These are phyloP conservation scores for Carposina sasakii DNA, from an alignment of 1,140 invertebrate genomes.

Conservation along the genomic window DNA sequence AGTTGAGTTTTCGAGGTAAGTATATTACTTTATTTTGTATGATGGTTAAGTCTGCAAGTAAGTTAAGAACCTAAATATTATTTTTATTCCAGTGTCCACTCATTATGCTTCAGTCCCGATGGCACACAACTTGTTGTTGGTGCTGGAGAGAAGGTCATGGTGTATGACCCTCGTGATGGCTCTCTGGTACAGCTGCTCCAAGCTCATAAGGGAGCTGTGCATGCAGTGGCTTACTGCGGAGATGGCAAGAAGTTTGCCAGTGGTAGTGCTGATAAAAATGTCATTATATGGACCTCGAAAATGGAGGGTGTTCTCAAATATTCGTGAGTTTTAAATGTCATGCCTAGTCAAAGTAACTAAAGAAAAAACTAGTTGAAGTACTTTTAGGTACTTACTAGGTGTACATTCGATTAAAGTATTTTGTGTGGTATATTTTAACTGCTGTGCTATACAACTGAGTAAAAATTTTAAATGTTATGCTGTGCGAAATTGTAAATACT, in stretches of 20 bases:
- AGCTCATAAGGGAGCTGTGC: constrained; percentile 96
- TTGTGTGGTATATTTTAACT: no score
- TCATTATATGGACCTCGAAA: constrained; percentile 98
- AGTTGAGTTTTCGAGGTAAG: constrained; percentile 78
- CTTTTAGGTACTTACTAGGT: no score
- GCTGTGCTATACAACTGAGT: no score
- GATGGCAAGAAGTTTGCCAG: constrained; percentile 98
- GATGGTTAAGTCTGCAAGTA: constrained; percentile 13
- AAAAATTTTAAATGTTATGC: no score
- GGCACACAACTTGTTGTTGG: constrained; percentile 95
- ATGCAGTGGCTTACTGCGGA: constrained; percentile 92
- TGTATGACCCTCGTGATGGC: constrained; percentile 95
- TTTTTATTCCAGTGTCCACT: constrained; percentile 86
- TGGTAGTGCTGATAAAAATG: constrained; percentile 96
- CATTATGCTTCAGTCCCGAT: constrained; percentile 96
- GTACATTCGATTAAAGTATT: no score
- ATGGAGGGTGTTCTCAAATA: constrained; percentile 98
- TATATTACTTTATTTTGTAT: constrained; percentile 8
- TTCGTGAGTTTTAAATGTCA: constrained; percentile 78
- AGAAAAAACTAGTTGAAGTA: no score
- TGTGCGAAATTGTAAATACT: no score
- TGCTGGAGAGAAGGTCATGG: constrained; percentile 92
- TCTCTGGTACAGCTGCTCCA: constrained; percentile 92
- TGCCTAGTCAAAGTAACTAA: no score
- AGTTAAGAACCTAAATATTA: constrained; percentile 6